Evolutionary conservation across 2,113 vertebrate genomes (phyloP), one percentile per base, ranked within the genome.

Genomic region (Sarotherodon lohbergeri): DNA sequence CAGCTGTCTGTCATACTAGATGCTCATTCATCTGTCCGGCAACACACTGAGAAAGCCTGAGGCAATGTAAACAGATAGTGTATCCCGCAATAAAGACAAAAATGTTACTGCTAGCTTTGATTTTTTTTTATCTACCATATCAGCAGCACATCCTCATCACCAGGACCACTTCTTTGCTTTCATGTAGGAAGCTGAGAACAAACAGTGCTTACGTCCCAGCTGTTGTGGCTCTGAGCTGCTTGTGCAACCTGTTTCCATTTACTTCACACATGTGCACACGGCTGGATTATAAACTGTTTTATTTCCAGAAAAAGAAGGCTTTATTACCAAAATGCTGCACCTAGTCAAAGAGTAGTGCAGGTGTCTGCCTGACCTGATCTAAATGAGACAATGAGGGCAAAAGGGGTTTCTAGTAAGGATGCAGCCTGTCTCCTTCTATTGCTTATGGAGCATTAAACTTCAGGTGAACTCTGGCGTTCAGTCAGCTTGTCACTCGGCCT

Each of bases 41-140:
- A 5, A 56, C 71, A 86, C 29, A 63, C 85, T 63, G 80, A 90
- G 76, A 81, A 22, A 63, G 78, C 92, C 81, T 6, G 2, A 56
- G 89, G 86, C 83, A 59, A 82, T 83, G 63, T 89, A 90, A 93
- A 90, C 79, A 84, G 59, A 56, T 61, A 81, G 84, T 54, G 85
- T 57, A 54, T 36, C 19, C 68, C 24, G 10, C 50, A 82, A 83
- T 73, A 63, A 80, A 81, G 54, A 86, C 73, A 88, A 63, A 80
- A 80, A 88, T n/a, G 32, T n/a, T 11, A 68, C 80, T 48, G 50
- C 80, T 73, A 87, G 85, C 56, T 61, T 56, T 43, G 29, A 12
- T 50, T 48, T 61, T 55, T 6, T 27, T 48, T 5, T 1, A 86
- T 66, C 78, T 32, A 22, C 14, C 71, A 43, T 78, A 59, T 73